phyloP scores from a whole-genome alignment of 2,113 vertebrate genomes.

The Monopterus albus region DNA sequence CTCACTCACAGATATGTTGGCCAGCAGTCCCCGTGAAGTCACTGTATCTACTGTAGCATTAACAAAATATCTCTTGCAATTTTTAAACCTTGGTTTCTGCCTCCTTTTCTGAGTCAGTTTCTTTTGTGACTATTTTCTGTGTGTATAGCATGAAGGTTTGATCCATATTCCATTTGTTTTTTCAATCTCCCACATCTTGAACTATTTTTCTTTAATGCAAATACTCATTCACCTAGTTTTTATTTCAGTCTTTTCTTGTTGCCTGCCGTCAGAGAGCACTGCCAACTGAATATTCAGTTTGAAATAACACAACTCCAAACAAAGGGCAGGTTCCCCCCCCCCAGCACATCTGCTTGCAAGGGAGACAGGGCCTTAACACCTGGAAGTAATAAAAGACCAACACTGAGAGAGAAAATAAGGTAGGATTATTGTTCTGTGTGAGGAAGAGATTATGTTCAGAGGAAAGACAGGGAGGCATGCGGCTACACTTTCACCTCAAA shows the following conservation, averaged over 20 bases:
- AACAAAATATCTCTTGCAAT: conserved; percentile 40
- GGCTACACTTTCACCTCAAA: conserved; percentile 76
- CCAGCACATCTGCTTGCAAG: conserved; percentile 75
- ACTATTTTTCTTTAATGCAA: conserved; percentile 52
- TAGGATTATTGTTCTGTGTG: conserved; percentile 83
- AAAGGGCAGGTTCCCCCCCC: conserved; percentile 58
- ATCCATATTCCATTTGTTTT: conserved; percentile 53
- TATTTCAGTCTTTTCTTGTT: conserved; percentile 46
- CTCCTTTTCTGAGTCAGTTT: neutral
- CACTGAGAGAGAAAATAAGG: conserved; percentile 78
- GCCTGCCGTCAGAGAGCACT: conserved; percentile 44
- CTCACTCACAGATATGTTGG: conserved; percentile 58
- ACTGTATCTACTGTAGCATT: conserved; percentile 19
- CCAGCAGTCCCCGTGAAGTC: conserved; percentile 41
- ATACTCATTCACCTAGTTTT: conserved; percentile 60
- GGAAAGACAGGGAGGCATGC: conserved; percentile 76
- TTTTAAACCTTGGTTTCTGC: conserved; percentile 12
- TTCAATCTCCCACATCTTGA: conserved; percentile 47
- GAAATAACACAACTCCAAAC: conserved; percentile 75
- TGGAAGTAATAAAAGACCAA: conserved; percentile 83
- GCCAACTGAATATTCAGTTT: conserved; percentile 69
- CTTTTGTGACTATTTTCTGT: conserved; percentile 38
- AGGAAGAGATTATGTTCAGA: conserved; percentile 81
- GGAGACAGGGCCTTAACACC: conserved; percentile 79
- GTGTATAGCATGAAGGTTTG: conserved; percentile 36